A percentile compares a stretch with the other conserved stretches of the same genome.
These are phyloP conservation scores for Acanthisitta chloris DNA, from an alignment of 2,113 vertebrate genomes.

Conservation along the genomic window DNA sequence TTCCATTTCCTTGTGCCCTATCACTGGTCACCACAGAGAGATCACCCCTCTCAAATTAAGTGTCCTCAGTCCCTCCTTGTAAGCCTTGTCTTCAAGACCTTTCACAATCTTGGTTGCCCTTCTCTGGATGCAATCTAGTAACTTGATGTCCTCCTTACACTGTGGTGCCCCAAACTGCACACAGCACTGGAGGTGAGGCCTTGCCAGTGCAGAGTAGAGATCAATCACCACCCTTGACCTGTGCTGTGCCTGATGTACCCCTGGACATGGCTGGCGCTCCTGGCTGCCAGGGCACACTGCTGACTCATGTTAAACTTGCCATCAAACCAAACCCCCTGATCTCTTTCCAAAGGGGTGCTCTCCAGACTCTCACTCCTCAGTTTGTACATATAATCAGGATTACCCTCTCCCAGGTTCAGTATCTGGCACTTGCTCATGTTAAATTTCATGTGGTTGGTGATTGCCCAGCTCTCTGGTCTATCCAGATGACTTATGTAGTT, in stretches of 20 bases:
- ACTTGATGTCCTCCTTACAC: accelerated
- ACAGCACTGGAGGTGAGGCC: accelerated
- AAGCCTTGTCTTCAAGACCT: background rate
- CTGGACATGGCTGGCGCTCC: accelerated
- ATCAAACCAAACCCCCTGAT: background rate
- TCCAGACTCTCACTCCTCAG: background rate
- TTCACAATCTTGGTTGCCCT: background rate
- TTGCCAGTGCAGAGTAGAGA: background rate
- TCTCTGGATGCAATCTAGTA: background rate
- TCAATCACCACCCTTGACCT: accelerated
- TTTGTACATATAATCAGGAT: background rate
- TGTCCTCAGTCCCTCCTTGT: background rate
- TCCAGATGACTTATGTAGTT: background rate
- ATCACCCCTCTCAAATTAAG: background rate
- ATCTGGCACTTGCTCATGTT: background rate
- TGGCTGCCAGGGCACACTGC: background rate
- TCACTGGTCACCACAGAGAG: background rate
- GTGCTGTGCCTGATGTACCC: background rate
- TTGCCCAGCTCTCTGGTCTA: background rate
- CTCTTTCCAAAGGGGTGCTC: background rate
- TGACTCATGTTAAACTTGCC: background rate
- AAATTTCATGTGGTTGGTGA: background rate
- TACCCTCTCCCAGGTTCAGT: background rate
- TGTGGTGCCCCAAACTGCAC: background rate
- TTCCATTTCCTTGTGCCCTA: background rate